Evolutionary conservation across 2,888 invertebrate species (phyloP).

Genomic region (Drosophila barbarae): DNA sequence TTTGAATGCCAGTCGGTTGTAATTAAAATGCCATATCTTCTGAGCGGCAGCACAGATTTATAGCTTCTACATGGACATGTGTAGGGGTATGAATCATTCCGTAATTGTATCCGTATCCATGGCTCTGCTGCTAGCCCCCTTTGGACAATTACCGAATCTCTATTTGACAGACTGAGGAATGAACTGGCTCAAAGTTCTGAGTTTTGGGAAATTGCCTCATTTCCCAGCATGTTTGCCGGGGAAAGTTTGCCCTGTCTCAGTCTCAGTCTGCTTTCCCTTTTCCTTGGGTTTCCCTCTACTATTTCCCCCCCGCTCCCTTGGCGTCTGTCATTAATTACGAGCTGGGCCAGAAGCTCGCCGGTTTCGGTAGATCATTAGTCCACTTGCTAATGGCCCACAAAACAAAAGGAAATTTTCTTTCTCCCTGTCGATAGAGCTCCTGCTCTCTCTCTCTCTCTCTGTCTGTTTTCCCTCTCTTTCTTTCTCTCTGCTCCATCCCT

Average conservation of each 20-base stretch:
- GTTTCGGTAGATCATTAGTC: slow-evolving; percentile 63
- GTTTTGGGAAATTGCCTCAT: slow-evolving; percentile 39
- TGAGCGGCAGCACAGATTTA: slow-evolving; percentile 14
- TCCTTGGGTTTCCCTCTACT: background rate
- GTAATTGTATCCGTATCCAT: slow-evolving; percentile 13
- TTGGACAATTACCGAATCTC: slow-evolving; percentile 34
- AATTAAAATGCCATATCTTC: slow-evolving; percentile 26
- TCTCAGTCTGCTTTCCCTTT: background rate
- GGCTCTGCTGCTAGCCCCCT: background rate
- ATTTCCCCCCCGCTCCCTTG: background rate
- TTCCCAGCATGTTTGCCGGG: slow-evolving; percentile 34
- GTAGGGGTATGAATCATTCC: slow-evolving; percentile 10
- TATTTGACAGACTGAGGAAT: slow-evolving; percentile 35
- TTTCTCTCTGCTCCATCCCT: slow-evolving; percentile 1
- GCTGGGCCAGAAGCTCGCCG: slow-evolving; percentile 22
- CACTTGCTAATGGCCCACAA: slow-evolving; percentile 40
- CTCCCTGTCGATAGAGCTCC: slow-evolving; percentile 21
- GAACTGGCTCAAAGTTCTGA: slow-evolving; percentile 27
- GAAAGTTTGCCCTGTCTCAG: slow-evolving; percentile 14
- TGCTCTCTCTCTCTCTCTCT: background rate
- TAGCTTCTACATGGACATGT: slow-evolving; percentile 1
- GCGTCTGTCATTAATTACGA: slow-evolving; percentile 36
- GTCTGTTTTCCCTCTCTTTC: slow-evolving; percentile 4
- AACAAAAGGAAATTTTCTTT: slow-evolving; percentile 28
- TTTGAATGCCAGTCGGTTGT: slow-evolving; percentile 1